Evolutionary conservation across 2,797 vertebrate species (phyloP), one percentile per base, ranked within the genome.

Genomic region (Cirrhinus molitorella): DNA sequence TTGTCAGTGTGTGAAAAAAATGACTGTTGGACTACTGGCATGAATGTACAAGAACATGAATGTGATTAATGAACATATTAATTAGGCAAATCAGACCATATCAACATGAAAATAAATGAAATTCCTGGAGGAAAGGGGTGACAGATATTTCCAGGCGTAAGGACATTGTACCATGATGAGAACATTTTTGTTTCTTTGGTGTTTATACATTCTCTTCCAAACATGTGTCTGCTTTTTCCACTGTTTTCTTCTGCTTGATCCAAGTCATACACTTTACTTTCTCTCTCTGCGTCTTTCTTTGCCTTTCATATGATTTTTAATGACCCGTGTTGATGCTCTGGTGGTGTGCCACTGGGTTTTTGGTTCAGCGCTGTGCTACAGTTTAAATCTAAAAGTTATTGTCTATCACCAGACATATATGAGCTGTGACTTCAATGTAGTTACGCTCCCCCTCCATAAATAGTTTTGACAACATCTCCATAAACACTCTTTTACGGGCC

Each of bases 381-480:
- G 17, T 43, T 40, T 43, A 43, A 57, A 37, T 61, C 37, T 43
- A 28, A 19, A 81, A 51, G 16, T 65, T 82, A 67, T 55, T 68
- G 43, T 73, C 80, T 66, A 21, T 66, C 71, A 66, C 31, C 57
- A 74, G 47, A 59, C 40, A 1, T 81, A 66, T 81, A 73, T 74
- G 57, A 74, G 45, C 57, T 63, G 45, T 49, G 68, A 73, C 57
- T 72, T 73, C 40, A 61, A 10, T 9, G 13, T 37, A 23, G 34
- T 51, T 72, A 55, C 2, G 51, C 28, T 49, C 49, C 7, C 14
- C 13, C 43, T 79, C 67, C n/a, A 61, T 75, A 80, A 85, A 59
- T 17, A 28, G 37, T 75, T 79, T 82, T 85, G 75, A 73, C 51
- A 75, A 65, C 83, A 43, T 73, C 53, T 31, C 79, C 45, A 83